Conservation (phyloP, 2,113 vertebrate species). For the Seriola dumerili region DNA sequence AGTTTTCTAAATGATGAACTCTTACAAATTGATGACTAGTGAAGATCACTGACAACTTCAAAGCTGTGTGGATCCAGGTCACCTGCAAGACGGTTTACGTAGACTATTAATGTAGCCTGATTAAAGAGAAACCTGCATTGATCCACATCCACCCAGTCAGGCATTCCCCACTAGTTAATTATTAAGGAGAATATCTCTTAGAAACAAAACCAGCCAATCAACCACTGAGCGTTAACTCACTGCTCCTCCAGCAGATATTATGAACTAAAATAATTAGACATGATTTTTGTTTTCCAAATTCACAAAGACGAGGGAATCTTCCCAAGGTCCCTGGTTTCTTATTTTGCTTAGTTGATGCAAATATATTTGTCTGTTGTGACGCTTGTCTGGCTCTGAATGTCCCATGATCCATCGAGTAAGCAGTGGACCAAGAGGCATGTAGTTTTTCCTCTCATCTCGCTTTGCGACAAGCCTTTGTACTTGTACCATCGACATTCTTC, state of each 20-base stretch:
- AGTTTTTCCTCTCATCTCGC: conserved; percentile 1
- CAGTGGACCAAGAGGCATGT: conserved; percentile 48
- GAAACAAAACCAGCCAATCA: conserved; percentile 49
- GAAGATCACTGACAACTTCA: conserved; percentile 78
- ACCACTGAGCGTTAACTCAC: conserved; percentile 15
- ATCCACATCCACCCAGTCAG: conserved; percentile 54
- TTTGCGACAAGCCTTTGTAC: conserved; percentile 21
- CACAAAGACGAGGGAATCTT: background rate
- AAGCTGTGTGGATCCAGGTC: conserved; percentile 80
- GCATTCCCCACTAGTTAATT: conserved; percentile 5
- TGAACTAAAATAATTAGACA: conserved; percentile 17
- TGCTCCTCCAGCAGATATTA: background rate
- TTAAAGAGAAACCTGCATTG: conserved; percentile 62
- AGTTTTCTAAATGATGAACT: conserved; percentile 73
- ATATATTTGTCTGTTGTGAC: conserved; percentile 56
- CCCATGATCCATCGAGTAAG: conserved; percentile 49
- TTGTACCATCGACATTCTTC: conserved; percentile 14
- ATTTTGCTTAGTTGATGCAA: conserved; percentile 61
- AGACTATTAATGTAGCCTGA: conserved; percentile 63
- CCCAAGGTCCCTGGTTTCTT: conserved; percentile 12
- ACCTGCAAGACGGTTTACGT: conserved; percentile 68
- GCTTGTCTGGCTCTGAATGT: conserved; percentile 51
- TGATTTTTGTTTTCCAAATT: conserved; percentile 57
- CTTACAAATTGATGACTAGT: conserved; percentile 79
- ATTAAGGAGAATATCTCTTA: conserved; percentile 30